phyloP scores from a whole-genome alignment of 2,888 invertebrate species.

The Drosophila eohydei region DNA sequence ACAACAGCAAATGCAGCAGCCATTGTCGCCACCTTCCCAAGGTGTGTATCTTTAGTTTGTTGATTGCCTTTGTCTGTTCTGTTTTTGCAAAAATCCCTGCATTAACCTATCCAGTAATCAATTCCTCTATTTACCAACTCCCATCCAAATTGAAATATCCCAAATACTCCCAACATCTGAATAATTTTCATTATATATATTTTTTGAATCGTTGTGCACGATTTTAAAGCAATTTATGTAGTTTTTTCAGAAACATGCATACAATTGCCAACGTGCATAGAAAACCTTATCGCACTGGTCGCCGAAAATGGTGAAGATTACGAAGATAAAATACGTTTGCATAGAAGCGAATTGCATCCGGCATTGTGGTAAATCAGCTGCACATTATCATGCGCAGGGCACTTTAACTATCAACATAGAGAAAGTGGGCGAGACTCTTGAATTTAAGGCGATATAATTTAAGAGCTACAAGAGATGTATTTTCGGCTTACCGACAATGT shows the following conservation, averaged over 20 bases:
- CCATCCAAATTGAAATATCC: constrained; percentile 7
- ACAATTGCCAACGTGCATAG: constrained; percentile 85
- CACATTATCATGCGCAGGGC: constrained; percentile 53
- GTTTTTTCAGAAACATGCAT: constrained; percentile 85
- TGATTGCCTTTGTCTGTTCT: constrained; percentile 43
- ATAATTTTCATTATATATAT: constrained; percentile 52
- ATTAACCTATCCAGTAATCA: constrained; percentile 15
- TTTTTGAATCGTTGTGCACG: constrained; percentile 75
- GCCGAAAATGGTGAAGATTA: constrained; percentile 88
- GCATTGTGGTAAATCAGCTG: constrained; percentile 84
- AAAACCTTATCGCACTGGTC: constrained; percentile 87
- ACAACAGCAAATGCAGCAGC: constrained; percentile 19
- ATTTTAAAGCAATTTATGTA: constrained; percentile 85
- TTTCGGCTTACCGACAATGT: constrained; percentile 1
- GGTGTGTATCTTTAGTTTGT: constrained; percentile 64
- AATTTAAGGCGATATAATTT: not conserved
- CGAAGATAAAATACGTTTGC: constrained; percentile 87
- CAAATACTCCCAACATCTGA: constrained; percentile 25
- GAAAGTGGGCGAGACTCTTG: not conserved
- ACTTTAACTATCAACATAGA: not conserved
- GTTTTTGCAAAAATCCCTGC: constrained; percentile 33
- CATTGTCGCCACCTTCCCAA: constrained; percentile 55
- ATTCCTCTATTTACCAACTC: not conserved
- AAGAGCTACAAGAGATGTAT: not conserved
- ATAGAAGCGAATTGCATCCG: constrained; percentile 85